Evolutionary conservation across 2,888 invertebrate genomes (phyloP), one percentile per base, ranked within the genome.

Genomic region (Acanthopleura granulata): DNA sequence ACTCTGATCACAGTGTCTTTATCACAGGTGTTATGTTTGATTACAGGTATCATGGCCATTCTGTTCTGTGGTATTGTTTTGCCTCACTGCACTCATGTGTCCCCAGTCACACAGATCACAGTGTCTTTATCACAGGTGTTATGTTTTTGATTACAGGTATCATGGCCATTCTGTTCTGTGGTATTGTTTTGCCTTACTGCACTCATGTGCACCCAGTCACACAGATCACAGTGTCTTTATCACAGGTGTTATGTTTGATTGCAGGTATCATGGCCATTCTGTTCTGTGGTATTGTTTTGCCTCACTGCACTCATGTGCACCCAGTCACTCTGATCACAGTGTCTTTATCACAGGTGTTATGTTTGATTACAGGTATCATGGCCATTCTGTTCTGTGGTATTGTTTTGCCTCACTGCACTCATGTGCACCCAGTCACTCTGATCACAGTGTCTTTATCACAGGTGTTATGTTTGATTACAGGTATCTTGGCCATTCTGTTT

Each of bases 1-100:
- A 98, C 99, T 0, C 99, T 99, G 92, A 98, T 99, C 73, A 99
- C 99, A 4, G 98, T 99, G n/a, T n/a, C n/a, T n/a, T n/a, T n/a
- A n/a, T n/a, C n/a, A n/a, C n/a, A n/a, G n/a, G n/a, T n/a, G n/a
- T n/a, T n/a, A n/a, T n/a, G n/a, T n/a, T n/a, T 40, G 40, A n/a
- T 83, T 89, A 0, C 92, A 94, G 97, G 99, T 78, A 99, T 99
- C 77, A 99, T 99, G 99, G 98, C 99, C 12, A 99, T 99, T 87
- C 91, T 99, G 83, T 98, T 99, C 90, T 98, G 98, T 92, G 99
- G 99, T 12, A 97, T 99, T 88, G 98, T 98, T 0, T 99, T 99
- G 99, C 98, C 98, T 0, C 99, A 99, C 91, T 99, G 99, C 91
- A 99, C 99, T 18, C 99, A 99, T 91, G 92, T 99, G 66, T 98